Evolutionary conservation across 2,888 invertebrate species (phyloP), one percentile per base, ranked within the genome.

Genomic region (Gonocerus acuteangulatus): DNA sequence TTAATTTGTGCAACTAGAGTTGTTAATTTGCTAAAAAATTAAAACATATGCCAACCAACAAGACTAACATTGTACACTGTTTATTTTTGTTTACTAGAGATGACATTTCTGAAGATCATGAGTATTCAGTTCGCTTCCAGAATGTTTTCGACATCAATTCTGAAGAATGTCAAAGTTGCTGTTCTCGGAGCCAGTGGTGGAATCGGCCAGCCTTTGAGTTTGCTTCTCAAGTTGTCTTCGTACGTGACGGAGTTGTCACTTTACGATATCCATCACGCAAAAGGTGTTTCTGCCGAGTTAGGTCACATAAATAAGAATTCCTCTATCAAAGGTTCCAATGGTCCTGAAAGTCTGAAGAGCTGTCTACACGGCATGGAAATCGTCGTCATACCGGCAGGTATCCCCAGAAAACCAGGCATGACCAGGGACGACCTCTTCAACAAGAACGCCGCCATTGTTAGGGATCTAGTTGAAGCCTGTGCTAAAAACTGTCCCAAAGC

Each of bases 341-440:
- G 95, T n/a, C 79, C 86, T 1, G 88, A 90, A 1, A 80, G 88
- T 69, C 77, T 95, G 19, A 77, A 76, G 65, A 72, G 72, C 66
- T 47, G 91, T 52, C 79, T 97, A 65, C 82, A 84, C 75, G 86
- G 88, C 75, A 80, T 84, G 3, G 83, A 94, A 73, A 80, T 95
- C 13, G 91, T 99, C 13, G 87, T 99, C 62, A 92, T 97, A 70
- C 96, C 99, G 1, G 99, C 97, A 61, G 99, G 99, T 62, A 94
- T 99, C 1, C 97, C 97, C 58, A 86, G 97, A 71, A 99, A 99
- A 76, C 97, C 99, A 15, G 97, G 96, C 73, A 97, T 97, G 97
- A 94, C 94, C 48, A 83, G 97, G 69, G 97, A 99, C 75, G 97
- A 99, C 78, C 81, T 99, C 60, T 99, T 97, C 81, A 95, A 95